Conservation (phyloP, 2,797 vertebrate genomes). For the Cephalopachus bancanus region DNA sequence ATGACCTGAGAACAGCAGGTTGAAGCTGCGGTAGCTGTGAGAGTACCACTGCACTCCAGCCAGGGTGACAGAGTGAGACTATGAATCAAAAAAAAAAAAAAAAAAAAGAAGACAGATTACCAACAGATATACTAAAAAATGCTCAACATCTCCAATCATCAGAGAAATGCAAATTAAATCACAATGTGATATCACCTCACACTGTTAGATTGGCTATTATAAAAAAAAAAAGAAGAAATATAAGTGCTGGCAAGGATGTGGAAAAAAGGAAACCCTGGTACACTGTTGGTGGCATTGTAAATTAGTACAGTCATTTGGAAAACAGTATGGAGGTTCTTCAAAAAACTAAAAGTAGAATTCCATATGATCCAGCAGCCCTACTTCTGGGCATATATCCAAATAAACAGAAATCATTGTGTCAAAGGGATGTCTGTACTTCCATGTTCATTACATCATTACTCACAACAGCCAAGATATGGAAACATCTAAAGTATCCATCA, state of each 20-base stretch:
- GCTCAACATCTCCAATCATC: not conserved
- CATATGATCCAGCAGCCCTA: not conserved
- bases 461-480: not conserved
- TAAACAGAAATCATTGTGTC: not conserved
- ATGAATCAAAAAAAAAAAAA: too few species aligned
- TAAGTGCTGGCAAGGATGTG: not conserved
- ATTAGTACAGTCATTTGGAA: not conserved
- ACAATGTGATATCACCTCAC: not conserved
- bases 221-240: not conserved
- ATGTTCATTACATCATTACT: not conserved
- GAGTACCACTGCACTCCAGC: too few species aligned
- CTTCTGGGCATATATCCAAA: not conserved
- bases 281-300: not conserved
- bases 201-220: not conserved
- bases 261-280: not conserved
- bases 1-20: too few species aligned
- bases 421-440: not conserved
- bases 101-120: not conserved
- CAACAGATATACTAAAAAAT: not conserved
- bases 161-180: not conserved
- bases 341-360: not conserved
- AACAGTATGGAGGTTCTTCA: not conserved
- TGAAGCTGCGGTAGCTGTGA: too few species aligned
- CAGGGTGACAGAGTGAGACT: too few species aligned
- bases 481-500: not conserved